Percentiles rank a stretch among this genome's conserved stretches.
Evolutionary conservation across 92 coral and sea anemone species (phyloP).

Genomic region (Palythoa grandis): DNA sequence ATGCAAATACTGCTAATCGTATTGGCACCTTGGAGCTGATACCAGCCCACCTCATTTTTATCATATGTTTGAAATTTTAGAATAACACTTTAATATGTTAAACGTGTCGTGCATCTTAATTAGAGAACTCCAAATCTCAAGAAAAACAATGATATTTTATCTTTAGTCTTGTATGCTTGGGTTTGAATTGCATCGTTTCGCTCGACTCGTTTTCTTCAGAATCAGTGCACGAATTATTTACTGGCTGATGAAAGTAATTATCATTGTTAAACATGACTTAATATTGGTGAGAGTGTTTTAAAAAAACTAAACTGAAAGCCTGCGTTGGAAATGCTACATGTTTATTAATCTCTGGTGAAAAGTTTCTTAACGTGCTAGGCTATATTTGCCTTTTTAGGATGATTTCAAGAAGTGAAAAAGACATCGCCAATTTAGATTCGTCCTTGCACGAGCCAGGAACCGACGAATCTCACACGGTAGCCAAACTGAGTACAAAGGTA

Average conservation of each 20-base stretch:
- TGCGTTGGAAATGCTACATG: neutral
- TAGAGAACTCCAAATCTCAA: neutral
- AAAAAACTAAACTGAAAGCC: neutral
- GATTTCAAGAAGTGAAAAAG: conserved; percentile 83
- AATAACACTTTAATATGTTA: neutral
- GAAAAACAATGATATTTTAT: neutral
- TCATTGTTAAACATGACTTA: neutral
- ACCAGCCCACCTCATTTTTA: neutral
- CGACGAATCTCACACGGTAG: conserved; percentile 74
- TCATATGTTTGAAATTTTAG: neutral
- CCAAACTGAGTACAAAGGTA: conserved; percentile 68
- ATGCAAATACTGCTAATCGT: neutral
- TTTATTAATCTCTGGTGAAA: neutral
- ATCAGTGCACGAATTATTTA: neutral
- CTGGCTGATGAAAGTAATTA: neutral
- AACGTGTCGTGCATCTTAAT: neutral
- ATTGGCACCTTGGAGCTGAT: neutral
- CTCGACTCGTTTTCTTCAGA: neutral
- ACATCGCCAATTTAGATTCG: conserved; percentile 76
- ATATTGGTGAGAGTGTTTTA: neutral
- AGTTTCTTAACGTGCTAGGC: neutral
- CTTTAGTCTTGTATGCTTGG: neutral
- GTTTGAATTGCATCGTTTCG: neutral
- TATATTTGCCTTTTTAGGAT: conserved; percentile 49
- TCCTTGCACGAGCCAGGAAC: conserved; percentile 67